Evolutionary conservation across 2,888 invertebrate genomes (phyloP), one percentile per base, ranked within the genome.

Genomic region (Leptinotarsa haldemani): DNA sequence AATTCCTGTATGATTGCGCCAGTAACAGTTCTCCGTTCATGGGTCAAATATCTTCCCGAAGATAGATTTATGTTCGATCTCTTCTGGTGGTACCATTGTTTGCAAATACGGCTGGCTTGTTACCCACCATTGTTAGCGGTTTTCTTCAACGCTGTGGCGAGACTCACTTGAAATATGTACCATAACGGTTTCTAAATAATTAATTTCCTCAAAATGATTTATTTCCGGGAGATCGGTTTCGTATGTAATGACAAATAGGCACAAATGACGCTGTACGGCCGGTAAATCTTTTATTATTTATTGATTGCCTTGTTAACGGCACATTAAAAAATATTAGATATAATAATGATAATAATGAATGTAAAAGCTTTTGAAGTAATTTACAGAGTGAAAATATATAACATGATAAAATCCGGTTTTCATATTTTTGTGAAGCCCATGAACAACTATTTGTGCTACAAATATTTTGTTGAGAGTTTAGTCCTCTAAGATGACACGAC

Each of bases 71-170:
- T 84, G 80, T 80, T 79, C 76, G 81, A 80, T 79, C 82, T 82
- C 81, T 82, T 80, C 81, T 80, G 72, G 81, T 81, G 82, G 83
- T 82, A 82, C 85, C 85, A 87, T 87, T 87, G 87, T 87, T 85
- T 87, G 87, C 86, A 87, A 87, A 87, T 87, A 83, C 83, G 81
- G 79, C 79, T 78, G 77, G 83, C 85, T 86, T 85, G 85, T 86
- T 85, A 85, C 81, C 82, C 82, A 81, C 83, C 83, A 86, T 85
- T 86, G 86, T 86, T 83, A 83, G 84, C 83, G 81, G 83, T 79
- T 82, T 69, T 82, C 80, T 81, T 79, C 80, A 77, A 80, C 78
- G 77, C 80, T 79, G 77, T 78, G 80, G 80, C 78, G 80, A 78
- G 76, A 79, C 81, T 82, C 80, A 75, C 79, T 80, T 79, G 81